phyloP scores from a whole-genome alignment of 2,113 vertebrate species.

The Synchiropus splendidus region DNA sequence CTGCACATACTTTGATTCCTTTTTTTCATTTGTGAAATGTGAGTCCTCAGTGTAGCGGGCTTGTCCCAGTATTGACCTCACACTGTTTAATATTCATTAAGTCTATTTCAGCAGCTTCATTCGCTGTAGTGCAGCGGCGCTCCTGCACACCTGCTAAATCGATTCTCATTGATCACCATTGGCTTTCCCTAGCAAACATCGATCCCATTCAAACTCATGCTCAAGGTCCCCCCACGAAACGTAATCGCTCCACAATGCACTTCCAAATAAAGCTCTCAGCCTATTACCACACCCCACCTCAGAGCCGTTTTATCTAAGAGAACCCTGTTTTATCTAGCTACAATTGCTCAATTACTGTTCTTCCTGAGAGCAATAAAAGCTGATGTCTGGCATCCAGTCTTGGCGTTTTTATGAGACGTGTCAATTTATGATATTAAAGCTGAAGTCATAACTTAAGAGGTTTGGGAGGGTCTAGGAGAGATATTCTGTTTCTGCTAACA shows the following conservation, averaged over 20 bases:
- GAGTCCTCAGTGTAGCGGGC: constrained; percentile 30
- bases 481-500: constrained; percentile 6
- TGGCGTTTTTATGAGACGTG: constrained; percentile 29
- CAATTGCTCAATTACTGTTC: constrained; percentile 46
- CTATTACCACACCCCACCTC: neutral
- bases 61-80: constrained; percentile 54
- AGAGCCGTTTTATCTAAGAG: constrained; percentile 27
- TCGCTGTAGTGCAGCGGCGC: constrained; percentile 26
- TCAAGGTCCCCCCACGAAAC: constrained; percentile 61
- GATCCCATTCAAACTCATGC: constrained; percentile 58
- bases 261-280: constrained; percentile 47
- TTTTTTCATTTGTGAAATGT: neutral
- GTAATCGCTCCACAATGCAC: constrained; percentile 41
- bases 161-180: constrained; percentile 69
- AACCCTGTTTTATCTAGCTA: constrained; percentile 39
- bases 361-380: constrained; percentile 48
- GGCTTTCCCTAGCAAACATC: constrained; percentile 52
- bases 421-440: constrained; percentile 43
- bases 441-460: constrained; percentile 20
- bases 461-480: constrained; percentile 3
- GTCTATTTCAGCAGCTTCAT: constrained; percentile 65
- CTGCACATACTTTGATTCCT: constrained; percentile 7
- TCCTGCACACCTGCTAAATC: constrained; percentile 54
- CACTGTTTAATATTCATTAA: constrained; percentile 73
- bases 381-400: constrained; percentile 24